Evolutionary conservation across 1,140 invertebrate genomes (phyloP), one percentile per base, ranked within the genome.

Genomic region (Drosophila lowei): DNA sequence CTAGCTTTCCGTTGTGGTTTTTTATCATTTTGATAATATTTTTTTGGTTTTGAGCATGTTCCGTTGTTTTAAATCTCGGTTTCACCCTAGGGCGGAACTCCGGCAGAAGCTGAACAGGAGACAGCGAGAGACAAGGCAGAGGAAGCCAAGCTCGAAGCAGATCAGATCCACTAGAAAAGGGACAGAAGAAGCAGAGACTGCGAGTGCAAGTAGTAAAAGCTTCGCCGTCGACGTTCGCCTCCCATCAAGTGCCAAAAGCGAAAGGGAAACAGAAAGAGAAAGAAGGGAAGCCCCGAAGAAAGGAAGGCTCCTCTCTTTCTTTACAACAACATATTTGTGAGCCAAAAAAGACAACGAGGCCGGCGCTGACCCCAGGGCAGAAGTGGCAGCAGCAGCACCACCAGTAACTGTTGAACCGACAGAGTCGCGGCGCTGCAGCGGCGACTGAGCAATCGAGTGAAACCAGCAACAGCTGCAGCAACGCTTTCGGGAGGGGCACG

Each of bases 51-150:
- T 11, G 4, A 38, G 34, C 34, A 1, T 38, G 11, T 38, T 38
- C 3, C 34, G 34, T 73, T 71, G 61, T 84, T 79, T 84, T 75
- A 84, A 79, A 83, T 83, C 75, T 79, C 57, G 74, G 64, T 79
- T 83, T 48, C 60, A 83, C 76, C 66, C 50, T 57, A 72, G 49
- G 21, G 52, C 60, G 55, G 67, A 66, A 62, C 57, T 71, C 72
- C 34, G 11, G 23, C 42, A 57, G 53, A n/a, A 15, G 59, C 25
- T 41, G 11, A 15, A 7, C 2, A 6, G 9, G 28, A 28, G 6
- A 7, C 28, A 28, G 2, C 28, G 28, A 8, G 28, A 28, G 28
- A 8, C 2, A 28, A 28, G 21, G 15, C n/a, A 38, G 7, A 34
- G 6, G 38, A 16, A 60, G 44, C n/a, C 2, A 50, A 49, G 57